Evolutionary conservation across 2,888 invertebrate species (phyloP), one percentile per base, ranked within the genome.

Genomic region (Drosophila rellima): DNA sequence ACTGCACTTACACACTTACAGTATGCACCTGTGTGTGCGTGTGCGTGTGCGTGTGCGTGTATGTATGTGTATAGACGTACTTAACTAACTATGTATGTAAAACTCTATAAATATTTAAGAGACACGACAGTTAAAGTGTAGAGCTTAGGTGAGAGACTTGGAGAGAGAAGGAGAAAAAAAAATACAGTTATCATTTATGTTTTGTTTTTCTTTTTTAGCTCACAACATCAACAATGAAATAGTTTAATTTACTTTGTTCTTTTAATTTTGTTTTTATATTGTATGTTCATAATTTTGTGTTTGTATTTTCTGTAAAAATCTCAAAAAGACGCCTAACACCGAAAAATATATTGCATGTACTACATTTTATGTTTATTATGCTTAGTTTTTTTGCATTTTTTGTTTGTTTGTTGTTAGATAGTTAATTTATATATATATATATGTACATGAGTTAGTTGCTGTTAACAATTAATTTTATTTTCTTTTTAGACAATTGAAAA

Each of bases 301-400:
- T 82, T 67, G 70, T 72, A 35, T 71, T 70, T 80, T 82, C 78
- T 88, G 87, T 90, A 82, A 88, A 89, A 87, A 91, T 91, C 90
- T 90, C 90, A 91, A 92, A 92, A 92, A 92, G 91, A 92, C 92
- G 91, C 90, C 92, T 92, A 92, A 92, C 92, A 92, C 91, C 92
- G 91, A 92, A 92, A 92, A 91, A 92, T 92, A 92, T 91, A 89
- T 91, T 83, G 86, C 83, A 83, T 86, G 81, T 86, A 78, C 86
- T 83, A 83, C 83, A 74, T 80, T 78, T 82, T 80, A 80, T 74
- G 70, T 78, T 74, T 72, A 77, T 82, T 73, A 71, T 80, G 68
- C 70, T 71, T 78, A 61, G 71, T 54, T 67, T 52, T 52, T 66
- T 50, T 42, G 39, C 47, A 60, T 63, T 54, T 74, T 62, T 33